Evolutionary conservation across 2,888 invertebrate genomes (phyloP).

Genomic region (Clanis bilineata): DNA sequence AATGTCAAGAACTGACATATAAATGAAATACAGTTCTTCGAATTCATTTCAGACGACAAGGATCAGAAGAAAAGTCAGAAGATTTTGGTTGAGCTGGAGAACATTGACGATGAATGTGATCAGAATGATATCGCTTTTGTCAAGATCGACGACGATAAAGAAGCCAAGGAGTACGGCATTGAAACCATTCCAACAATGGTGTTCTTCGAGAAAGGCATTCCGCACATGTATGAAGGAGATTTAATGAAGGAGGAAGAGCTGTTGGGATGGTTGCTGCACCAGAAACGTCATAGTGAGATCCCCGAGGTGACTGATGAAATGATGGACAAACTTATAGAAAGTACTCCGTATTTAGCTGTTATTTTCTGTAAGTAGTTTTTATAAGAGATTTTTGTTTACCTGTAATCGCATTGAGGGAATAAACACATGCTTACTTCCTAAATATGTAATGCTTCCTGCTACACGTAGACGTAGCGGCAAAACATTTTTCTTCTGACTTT

Average conservation of each 20-base stretch:
- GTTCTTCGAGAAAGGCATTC: constrained; percentile 87
- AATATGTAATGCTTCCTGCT: too few relatives aligned
- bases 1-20: constrained; percentile 73
- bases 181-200: constrained; percentile 92
- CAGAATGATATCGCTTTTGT: constrained; percentile 95
- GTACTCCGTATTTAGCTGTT: constrained; percentile 91
- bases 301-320: constrained; percentile 96
- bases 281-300: constrained; percentile 94
- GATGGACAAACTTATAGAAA: constrained; percentile 94
- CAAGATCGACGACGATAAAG: constrained; percentile 93
- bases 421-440: too few relatives aligned
- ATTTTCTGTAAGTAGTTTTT: constrained; percentile 92
- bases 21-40: constrained; percentile 78
- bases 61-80: constrained; percentile 95
- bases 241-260: constrained; percentile 94
- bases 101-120: constrained; percentile 96
- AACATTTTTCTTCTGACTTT: too few relatives aligned
- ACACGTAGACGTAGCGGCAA: too few relatives aligned
- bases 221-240: constrained; percentile 91
- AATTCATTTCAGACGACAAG: constrained; percentile 89
- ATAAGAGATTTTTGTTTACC: too few relatives aligned
- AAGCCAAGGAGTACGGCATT: constrained; percentile 95
- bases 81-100: constrained; percentile 91
- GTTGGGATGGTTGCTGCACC: constrained; percentile 94
- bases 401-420: too few relatives aligned